Base-by-base conservation (phyloP, 2,888 invertebrate genomes). In the Lithodes maja region DNA sequence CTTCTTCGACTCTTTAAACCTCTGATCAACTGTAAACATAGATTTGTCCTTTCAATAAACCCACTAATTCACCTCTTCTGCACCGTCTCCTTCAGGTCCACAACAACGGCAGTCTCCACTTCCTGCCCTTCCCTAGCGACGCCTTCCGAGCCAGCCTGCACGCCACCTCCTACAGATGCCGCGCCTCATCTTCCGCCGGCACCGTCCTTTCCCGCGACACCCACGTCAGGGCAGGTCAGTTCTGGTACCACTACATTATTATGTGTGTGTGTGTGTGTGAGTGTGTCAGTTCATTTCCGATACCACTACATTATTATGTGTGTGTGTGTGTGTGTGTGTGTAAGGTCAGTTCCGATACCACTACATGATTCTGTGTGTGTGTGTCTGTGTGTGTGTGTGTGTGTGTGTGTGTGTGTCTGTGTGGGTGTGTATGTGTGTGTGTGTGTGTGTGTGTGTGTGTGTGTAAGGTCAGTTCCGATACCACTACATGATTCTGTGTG, bases 191-290 rank as follows among this genome's bases (percentile, higher is more conserved):
- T 94, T 94, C 95, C 92, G 96, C 97, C 90, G 97, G 97, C 69
- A 95, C 95, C 86, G 95, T 98, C 83, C 95, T 98, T 92, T 98
- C 98, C 93, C 96, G 97, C 92, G 97, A 97, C 93, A 96, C 98
- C 92, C 96, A 97, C 93, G 96, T 98, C 89, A 96, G 97, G 94
- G 98, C 98, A 93, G 98, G 98, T 98, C 94, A 95, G 95, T 94
- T 3, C 2, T n/a, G 17, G n/a, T n/a, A 17, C 61, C 12, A 49
- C n/a, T 55, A n/a, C 3, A 50, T 15, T 15, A 61, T 61, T 80
- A 55, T 80, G 61, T 80, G 2, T 80, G 2, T 61, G 52, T 80
- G 1, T 82, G 50, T 82, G 15, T 3, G 9, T 80, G 80, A 17
- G 1, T 80, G 55, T 12, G 80, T 54, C 33, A 33, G 33, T 33